These are phyloP conservation scores for Otocyon megalotis DNA, from an alignment of 2,113 vertebrate genomes.

Conservation along the genomic window DNA sequence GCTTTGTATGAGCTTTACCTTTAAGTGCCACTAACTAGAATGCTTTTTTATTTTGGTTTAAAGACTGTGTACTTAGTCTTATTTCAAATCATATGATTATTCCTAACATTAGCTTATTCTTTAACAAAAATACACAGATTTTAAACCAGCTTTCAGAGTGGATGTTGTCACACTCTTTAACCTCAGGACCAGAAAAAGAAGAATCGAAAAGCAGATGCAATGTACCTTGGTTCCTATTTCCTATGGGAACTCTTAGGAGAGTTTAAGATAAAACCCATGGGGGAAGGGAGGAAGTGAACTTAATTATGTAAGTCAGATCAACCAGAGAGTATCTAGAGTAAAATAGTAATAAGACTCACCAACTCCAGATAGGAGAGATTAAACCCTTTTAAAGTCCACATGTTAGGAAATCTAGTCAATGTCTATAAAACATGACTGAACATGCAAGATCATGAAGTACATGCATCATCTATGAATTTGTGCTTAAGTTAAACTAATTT, in stretches of 20 bases:
- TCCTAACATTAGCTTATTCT: neutral
- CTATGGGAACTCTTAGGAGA: slow-evolving; percentile 64
- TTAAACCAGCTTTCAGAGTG: slow-evolving; percentile 59
- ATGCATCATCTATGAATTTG: neutral
- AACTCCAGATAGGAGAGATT: neutral
- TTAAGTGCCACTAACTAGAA: neutral
- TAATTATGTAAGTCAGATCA: slow-evolving; percentile 58
- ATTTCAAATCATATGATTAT: slow-evolving; percentile 1
- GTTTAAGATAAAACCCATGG: slow-evolving; percentile 55
- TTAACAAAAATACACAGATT: slow-evolving; percentile 24
- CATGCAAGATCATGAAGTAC: neutral
- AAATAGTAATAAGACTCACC: slow-evolving; percentile 3
- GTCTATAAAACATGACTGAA: neutral
- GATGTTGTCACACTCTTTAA: slow-evolving; percentile 1
- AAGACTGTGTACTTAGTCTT: neutral
- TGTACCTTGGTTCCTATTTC: slow-evolving; percentile 82
- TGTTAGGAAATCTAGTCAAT: slow-evolving; percentile 7
- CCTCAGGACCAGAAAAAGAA: slow-evolving; percentile 70
- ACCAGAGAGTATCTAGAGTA: neutral
- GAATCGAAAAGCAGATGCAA: slow-evolving; percentile 77
- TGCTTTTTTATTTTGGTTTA: neutral
- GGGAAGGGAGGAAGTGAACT: slow-evolving; percentile 63
- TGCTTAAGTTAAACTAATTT: slow-evolving; percentile 1
- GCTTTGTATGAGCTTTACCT: neutral
- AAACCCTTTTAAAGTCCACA: neutral